Conservation (phyloP, 2,888 invertebrate genomes). For the Hypomecis punctinalis region DNA sequence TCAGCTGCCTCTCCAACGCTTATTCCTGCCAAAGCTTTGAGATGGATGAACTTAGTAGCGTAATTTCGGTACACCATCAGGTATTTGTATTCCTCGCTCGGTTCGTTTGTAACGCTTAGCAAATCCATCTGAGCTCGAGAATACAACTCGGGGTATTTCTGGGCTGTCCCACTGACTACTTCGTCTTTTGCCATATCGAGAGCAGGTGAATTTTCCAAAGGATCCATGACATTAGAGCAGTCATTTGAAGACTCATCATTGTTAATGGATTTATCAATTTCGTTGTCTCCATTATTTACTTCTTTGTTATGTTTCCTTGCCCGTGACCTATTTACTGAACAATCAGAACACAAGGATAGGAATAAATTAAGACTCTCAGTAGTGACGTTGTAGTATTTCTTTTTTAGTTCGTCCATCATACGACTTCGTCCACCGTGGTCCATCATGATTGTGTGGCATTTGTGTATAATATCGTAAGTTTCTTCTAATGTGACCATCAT, state of each 20-base stretch:
- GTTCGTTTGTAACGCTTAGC: slow-evolving; percentile 55
- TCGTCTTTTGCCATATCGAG: slow-evolving; percentile 23
- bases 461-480: slow-evolving; percentile 62
- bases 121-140: slow-evolving; percentile 65
- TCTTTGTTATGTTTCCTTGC: slow-evolving; percentile 47
- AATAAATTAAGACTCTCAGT: slow-evolving; percentile 59
- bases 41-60: slow-evolving; percentile 59
- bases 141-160: slow-evolving; percentile 56
- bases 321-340: slow-evolving; percentile 17
- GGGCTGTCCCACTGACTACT: slow-evolving; percentile 22
- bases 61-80: slow-evolving; percentile 63
- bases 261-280: slow-evolving; percentile 4
- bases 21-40: slow-evolving; percentile 58
- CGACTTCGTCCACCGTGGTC: slow-evolving; percentile 63
- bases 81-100: slow-evolving; percentile 59
- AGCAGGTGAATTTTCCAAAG: slow-evolving; percentile 23
- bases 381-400: slow-evolving; percentile 62
- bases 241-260: slow-evolving; percentile 26
- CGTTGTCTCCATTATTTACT: slow-evolving; percentile 8
- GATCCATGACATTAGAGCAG: slow-evolving; percentile 14
- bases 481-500: slow-evolving; percentile 59
- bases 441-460: slow-evolving; percentile 54
- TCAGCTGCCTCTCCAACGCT: slow-evolving; percentile 58
- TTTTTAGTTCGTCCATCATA: slow-evolving; percentile 59
- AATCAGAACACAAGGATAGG: slow-evolving; percentile 52